A percentile compares a stretch with the other conserved stretches of the same genome.
phyloP scores from a whole-genome alignment of 2,113 vertebrate genomes.

The Pelecanoides urinatrix region DNA sequence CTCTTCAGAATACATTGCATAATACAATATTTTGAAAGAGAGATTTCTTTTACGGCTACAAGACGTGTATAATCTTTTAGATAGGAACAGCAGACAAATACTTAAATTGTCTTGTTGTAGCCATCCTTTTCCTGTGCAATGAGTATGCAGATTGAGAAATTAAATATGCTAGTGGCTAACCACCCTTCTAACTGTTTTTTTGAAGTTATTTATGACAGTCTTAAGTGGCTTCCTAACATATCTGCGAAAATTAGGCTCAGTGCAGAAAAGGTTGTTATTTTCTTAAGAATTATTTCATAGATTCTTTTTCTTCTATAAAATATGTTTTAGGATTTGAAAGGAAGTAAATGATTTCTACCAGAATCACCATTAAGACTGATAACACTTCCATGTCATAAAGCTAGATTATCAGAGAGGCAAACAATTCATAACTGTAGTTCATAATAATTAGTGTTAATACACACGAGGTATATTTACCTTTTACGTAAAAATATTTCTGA shows the following conservation, averaged over 20 bases:
- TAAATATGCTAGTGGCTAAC: neutral
- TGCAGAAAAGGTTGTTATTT: neutral
- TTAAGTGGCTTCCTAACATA: neutral
- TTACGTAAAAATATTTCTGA: constrained; percentile 1
- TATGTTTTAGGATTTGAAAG: neutral
- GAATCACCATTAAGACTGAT: neutral
- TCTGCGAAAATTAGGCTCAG: neutral
- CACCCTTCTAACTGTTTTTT: neutral
- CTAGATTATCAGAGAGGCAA: neutral
- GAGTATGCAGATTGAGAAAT: neutral
- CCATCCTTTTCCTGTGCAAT: neutral
- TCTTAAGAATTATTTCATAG: neutral
- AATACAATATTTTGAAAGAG: neutral
- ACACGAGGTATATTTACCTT: neutral
- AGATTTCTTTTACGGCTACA: neutral
- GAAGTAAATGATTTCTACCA: neutral
- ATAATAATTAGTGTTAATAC: neutral
- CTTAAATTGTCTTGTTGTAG: neutral
- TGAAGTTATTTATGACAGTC: neutral
- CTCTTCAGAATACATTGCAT: neutral
- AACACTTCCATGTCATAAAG: neutral
- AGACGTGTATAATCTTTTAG: neutral
- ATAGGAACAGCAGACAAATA: neutral
- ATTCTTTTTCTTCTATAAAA: neutral
- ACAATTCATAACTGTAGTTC: neutral